Conservation (phyloP, 2,888 invertebrate genomes). For the Drosophila pegasa region DNA sequence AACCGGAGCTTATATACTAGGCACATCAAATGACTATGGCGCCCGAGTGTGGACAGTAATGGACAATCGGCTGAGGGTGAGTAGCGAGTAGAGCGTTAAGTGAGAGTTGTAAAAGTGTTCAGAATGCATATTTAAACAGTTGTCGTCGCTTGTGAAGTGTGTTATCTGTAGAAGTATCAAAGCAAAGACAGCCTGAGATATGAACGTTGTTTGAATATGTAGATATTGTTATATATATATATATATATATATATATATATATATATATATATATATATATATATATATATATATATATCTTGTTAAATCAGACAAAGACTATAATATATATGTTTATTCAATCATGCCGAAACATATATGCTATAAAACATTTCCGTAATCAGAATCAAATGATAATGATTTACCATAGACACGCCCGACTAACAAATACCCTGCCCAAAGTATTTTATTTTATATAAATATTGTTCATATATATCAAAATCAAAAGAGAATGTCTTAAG, state of each 20-base stretch:
- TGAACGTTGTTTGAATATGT: background rate
- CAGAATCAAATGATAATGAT: background rate
- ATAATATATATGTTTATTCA: background rate
- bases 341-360: conserved; percentile 1
- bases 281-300: background rate
- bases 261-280: too few relatives aligned
- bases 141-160: background rate
- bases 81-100: conserved; percentile 37
- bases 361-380: background rate
- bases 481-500: background rate
- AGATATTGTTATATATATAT: background rate
- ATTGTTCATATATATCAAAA: too few relatives aligned
- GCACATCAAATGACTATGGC: conserved; percentile 98
- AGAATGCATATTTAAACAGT: background rate
- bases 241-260: conserved; percentile 1
- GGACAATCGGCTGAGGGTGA: conserved; percentile 95
- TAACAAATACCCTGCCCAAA: background rate
- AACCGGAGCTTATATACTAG: conserved; percentile 94
- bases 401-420: background rate
- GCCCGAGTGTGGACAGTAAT: conserved; percentile 97
- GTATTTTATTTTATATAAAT: too few relatives aligned
- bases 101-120: background rate
- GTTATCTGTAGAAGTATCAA: background rate
- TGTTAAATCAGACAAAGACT: background rate
- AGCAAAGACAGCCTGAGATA: background rate